Evolutionary conservation across 1,140 invertebrate species (phyloP).

Genomic region (Spodoptera litura): DNA sequence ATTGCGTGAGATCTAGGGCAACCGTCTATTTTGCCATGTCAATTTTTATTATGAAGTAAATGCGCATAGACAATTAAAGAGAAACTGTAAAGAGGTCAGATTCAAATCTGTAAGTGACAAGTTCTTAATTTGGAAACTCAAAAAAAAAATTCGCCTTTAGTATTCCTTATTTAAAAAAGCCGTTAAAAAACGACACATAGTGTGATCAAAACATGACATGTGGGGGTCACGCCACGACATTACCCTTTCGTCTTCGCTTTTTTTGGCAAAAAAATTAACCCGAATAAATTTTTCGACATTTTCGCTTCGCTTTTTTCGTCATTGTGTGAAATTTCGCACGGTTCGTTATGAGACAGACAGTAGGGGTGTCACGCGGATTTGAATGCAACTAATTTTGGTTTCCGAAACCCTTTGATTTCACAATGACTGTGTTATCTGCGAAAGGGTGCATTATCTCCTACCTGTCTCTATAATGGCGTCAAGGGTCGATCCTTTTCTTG

Average conservation of each 20-base stretch:
- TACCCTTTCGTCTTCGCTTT: conserved; percentile 69
- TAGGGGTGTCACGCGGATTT: conserved; percentile 71
- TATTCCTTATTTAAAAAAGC: conserved; percentile 32
- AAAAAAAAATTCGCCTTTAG: background rate
- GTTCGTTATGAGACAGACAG: conserved; percentile 67
- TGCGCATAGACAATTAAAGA: no score
- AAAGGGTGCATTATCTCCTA: conserved; percentile 63
- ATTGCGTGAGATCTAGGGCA: conserved; percentile 31
- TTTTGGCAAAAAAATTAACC: conserved; percentile 40
- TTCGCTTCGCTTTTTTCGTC: conserved; percentile 29
- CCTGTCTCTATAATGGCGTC: conserved; percentile 71
- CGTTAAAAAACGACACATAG: conserved; percentile 46
- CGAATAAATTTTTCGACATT: conserved; percentile 19
- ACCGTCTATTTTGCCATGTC: background rate
- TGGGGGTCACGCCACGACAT: conserved; percentile 63
- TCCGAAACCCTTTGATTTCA: conserved; percentile 68
- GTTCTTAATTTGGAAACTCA: no score
- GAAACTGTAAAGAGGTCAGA: no score
- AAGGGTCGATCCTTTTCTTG: conserved; percentile 70
- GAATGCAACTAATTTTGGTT: conserved; percentile 82
- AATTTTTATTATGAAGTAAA: background rate
- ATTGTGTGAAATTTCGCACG: conserved; percentile 81
- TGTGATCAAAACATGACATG: conserved; percentile 62
- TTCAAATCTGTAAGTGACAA: no score
- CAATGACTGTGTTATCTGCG: conserved; percentile 68